These are phyloP conservation scores for Zonitis immaculata DNA, from an alignment of 2,888 invertebrate genomes.

Conservation along the genomic window DNA sequence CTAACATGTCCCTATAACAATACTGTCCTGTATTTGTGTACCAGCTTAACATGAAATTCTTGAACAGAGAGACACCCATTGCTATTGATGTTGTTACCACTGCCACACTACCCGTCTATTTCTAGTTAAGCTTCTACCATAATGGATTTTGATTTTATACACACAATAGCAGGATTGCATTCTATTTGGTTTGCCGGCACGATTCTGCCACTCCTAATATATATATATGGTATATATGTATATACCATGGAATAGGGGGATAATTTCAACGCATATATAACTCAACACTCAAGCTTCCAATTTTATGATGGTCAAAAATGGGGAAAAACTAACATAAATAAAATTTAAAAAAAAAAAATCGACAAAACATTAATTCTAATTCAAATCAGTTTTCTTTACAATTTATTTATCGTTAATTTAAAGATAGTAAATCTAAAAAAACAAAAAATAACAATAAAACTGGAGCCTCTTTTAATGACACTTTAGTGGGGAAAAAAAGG, in stretches of 20 bases:
- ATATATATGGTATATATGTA: no score
- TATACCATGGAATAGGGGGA: constrained; percentile 10
- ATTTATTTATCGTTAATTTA: background rate
- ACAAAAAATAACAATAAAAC: background rate
- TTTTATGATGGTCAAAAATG: constrained; percentile 6
- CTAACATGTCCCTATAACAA: constrained; percentile 38
- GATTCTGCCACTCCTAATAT: constrained; percentile 21
- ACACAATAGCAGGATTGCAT: constrained; percentile 36
- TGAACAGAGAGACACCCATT: constrained; percentile 17
- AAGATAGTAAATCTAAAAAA: background rate
- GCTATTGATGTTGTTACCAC: no score
- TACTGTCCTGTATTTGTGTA: constrained; percentile 37
- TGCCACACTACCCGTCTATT: constrained; percentile 16
- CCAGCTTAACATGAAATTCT: constrained; percentile 40
- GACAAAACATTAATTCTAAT: background rate
- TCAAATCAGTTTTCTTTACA: background rate
- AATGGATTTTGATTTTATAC: constrained; percentile 47
- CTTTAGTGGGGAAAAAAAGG: background rate
- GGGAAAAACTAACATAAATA: background rate
- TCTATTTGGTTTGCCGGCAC: constrained; percentile 35
- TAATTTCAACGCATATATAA: constrained; percentile 26
- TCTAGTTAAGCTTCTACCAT: constrained; percentile 34
- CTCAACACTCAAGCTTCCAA: constrained; percentile 1
- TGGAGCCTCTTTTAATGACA: background rate
- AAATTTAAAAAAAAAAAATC: constrained; percentile 1